These are phyloP conservation scores for Agapornis canus DNA, from an alignment of 2,797 vertebrate species.

Conservation along the genomic window DNA sequence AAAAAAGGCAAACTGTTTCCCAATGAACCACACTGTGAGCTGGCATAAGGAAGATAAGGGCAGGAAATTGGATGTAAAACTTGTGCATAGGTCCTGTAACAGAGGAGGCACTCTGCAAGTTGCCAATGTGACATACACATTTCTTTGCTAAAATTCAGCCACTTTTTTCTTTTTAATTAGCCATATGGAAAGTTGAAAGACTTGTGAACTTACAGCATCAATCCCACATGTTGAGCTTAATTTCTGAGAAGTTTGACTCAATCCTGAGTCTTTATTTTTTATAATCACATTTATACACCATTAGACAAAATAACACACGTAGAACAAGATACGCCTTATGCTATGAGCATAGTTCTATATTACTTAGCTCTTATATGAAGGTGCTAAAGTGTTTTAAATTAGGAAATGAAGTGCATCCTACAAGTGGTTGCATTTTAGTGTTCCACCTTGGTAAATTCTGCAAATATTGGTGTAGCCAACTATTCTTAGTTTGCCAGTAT, in stretches of 20 bases:
- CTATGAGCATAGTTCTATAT: not conserved
- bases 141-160: slow-evolving; percentile 71
- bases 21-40: slow-evolving; percentile 76
- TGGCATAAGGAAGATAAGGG: slow-evolving; percentile 78
- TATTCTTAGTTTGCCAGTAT: not conserved
- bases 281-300: slow-evolving; percentile 34
- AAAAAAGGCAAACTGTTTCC: slow-evolving; percentile 60
- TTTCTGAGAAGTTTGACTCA: slow-evolving; percentile 45
- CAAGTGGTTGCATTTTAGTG: slow-evolving; percentile 6
- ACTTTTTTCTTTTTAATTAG: slow-evolving; percentile 79
- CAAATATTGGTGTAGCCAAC: slow-evolving; percentile 16
- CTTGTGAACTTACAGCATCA: slow-evolving; percentile 72
- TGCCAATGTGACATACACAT: slow-evolving; percentile 70
- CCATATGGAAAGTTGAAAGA: slow-evolving; percentile 76
- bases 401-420: slow-evolving; percentile 33
- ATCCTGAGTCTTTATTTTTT: slow-evolving; percentile 64
- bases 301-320: slow-evolving; percentile 1
- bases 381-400: slow-evolving; percentile 55
- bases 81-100: slow-evolving; percentile 63
- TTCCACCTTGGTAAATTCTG: slow-evolving; percentile 47
- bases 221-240: slow-evolving; percentile 74
- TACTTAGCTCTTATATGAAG: not conserved
- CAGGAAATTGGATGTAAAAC: slow-evolving; percentile 80
- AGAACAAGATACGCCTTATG: not conserved
- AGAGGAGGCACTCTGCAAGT: slow-evolving; percentile 70